Evolutionary conservation across 1,140 invertebrate genomes (phyloP).

Genomic region (Neodiprion lecontei): DNA sequence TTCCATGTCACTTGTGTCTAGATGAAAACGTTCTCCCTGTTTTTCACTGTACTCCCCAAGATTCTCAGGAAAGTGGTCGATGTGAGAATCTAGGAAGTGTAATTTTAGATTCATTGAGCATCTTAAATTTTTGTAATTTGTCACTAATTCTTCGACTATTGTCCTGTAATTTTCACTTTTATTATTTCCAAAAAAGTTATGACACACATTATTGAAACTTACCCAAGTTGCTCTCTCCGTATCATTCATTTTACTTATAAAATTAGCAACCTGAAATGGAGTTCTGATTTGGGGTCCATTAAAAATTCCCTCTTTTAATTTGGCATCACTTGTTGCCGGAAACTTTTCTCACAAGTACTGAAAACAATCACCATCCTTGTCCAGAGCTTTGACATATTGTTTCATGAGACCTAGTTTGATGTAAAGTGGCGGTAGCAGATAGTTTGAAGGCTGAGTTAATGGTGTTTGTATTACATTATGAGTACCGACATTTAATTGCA

Average conservation of each 20-base stretch:
- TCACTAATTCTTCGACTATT: constrained; percentile 38
- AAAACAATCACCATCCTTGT: constrained; percentile 43
- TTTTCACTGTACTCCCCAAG: constrained; percentile 46
- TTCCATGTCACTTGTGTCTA: constrained; percentile 45
- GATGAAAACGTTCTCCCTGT: constrained; percentile 52
- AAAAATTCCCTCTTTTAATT: constrained; percentile 48
- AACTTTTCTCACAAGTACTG: constrained; percentile 42
- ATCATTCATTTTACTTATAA: constrained; percentile 25
- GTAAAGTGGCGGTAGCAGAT: constrained; percentile 41
- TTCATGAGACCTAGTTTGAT: constrained; percentile 52
- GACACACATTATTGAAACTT: neutral
- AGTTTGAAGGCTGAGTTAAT: constrained; percentile 20
- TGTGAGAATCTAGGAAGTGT: constrained; percentile 52
- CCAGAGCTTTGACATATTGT: constrained; percentile 51
- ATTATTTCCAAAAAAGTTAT: constrained; percentile 33
- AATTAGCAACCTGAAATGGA: constrained; percentile 24
- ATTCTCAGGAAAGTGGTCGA: constrained; percentile 50
- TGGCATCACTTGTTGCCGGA: constrained; percentile 41
- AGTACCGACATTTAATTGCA: constrained; percentile 9
- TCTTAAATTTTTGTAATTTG: constrained; percentile 36
- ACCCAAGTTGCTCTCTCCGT: constrained; percentile 13
- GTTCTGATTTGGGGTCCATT: constrained; percentile 39
- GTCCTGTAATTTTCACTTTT: constrained; percentile 37
- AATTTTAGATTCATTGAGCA: constrained; percentile 48
- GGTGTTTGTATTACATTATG: constrained; percentile 19